Evolutionary conservation across 2,888 invertebrate species (phyloP), one percentile per base, ranked within the genome.

Genomic region (Cancer borealis): DNA sequence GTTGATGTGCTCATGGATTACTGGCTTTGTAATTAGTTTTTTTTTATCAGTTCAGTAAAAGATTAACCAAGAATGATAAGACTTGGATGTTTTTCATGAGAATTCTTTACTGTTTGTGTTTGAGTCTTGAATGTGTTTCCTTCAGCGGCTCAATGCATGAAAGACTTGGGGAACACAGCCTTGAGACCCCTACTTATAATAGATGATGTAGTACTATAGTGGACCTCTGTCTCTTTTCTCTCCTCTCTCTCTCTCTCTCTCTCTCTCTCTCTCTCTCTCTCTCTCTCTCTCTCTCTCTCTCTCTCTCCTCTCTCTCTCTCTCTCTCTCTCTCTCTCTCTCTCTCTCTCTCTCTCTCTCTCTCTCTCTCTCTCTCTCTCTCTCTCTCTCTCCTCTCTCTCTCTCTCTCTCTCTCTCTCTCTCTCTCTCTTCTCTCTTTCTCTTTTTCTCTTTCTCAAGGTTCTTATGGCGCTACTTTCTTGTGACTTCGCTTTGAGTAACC

Each of bases 241-340:
- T 60, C 21, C 60, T 10, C 17, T 60, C 21, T 60, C 60, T 60
- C 21, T 60, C 17, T 21, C 3, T 60, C 21, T 39, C 60, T 54
- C 54, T 54, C 54, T 54, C 54, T 54, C 54, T 54, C 54, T 54
- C 54, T 54, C 54, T 54, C 54, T 54, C 54, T 54, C 54, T 54
- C 54, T 54, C 54, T 54, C 54, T 54, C 54, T 54, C 54, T 54
- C 54, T 54, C 54, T 54, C 60, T 60, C 60, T 60, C 60, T 60
- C 60, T 60, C 21, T 60, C 60, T 60, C 60, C 60, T 60, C 60
- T 60, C 60, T 60, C 60, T 60, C 60, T 60, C 60, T 60, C 60
- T 60, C 60, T 60, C 60, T 60, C 60, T 60, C 60, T 60, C 60
- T 60, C 60, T 60, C 60, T 60, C 60, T 60, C 60, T 60, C 60